phyloP scores from a whole-genome alignment of 2,797 vertebrate species.

The Sus cebifrons region DNA sequence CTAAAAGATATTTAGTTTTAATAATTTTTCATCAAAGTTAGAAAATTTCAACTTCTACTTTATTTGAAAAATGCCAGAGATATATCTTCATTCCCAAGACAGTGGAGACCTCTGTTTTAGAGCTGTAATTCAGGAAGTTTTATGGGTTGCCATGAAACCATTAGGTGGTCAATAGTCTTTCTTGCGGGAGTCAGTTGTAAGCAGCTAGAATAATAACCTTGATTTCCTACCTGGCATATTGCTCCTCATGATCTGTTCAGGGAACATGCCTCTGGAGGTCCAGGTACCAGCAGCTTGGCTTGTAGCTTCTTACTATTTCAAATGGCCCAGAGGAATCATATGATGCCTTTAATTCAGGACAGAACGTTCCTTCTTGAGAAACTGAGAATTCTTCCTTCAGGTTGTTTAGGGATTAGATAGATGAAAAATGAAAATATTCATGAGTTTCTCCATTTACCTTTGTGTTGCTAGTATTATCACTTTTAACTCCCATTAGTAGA shows the following conservation, averaged over 20 bases:
- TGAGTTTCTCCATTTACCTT: background rate
- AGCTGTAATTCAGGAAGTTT: background rate
- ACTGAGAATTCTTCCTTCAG: conserved; percentile 23
- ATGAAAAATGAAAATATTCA: background rate
- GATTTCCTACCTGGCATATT: background rate
- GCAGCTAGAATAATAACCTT: background rate
- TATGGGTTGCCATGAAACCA: background rate
- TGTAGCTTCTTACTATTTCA: background rate
- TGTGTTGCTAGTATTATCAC: background rate
- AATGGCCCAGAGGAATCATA: background rate
- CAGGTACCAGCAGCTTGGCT: background rate
- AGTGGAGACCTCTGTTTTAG: background rate
- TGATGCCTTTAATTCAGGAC: background rate
- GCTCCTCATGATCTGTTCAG: background rate
- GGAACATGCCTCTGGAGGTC: background rate
- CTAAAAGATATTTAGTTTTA: conserved; percentile 29
- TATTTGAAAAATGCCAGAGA: background rate
- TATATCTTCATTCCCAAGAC: background rate
- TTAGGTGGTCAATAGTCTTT: background rate
- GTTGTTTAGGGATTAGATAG: conserved; percentile 2
- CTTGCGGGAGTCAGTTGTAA: background rate
- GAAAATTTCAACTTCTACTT: background rate
- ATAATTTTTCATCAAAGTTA: conserved; percentile 11
- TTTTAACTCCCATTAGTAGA: conserved; percentile 20
- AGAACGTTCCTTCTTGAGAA: background rate